These are phyloP conservation scores for Platycheirus albimanus DNA, from an alignment of 2,888 invertebrate genomes.

Conservation along the genomic window DNA sequence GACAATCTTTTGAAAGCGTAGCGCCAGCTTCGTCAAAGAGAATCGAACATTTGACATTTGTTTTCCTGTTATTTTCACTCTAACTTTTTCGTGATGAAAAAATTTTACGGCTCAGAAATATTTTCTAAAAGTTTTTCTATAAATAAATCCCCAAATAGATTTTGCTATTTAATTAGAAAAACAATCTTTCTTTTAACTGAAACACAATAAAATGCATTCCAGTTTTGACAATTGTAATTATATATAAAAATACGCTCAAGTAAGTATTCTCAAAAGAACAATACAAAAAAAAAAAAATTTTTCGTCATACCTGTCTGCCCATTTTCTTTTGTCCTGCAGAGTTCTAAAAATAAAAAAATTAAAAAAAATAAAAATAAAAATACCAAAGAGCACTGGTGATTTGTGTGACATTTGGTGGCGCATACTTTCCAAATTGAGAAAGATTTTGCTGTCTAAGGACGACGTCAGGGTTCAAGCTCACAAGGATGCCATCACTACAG, in stretches of 20 bases:
- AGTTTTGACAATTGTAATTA: background rate
- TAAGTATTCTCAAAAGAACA: slow-evolving; percentile 33
- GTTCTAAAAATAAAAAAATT: slow-evolving; percentile 68
- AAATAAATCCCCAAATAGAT: slow-evolving; percentile 52
- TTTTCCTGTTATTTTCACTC: slow-evolving; percentile 71
- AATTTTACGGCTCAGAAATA: slow-evolving; percentile 55
- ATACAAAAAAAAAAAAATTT: slow-evolving; percentile 5
- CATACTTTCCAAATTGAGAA: slow-evolving; percentile 23
- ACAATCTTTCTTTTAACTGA: slow-evolving; percentile 10
- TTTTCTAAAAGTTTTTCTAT: slow-evolving; percentile 70
- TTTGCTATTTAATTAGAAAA: slow-evolving; percentile 30
- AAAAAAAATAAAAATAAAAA: too few relatives aligned
- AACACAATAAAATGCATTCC: slow-evolving; percentile 43
- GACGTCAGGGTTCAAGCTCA: background rate
- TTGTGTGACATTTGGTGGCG: slow-evolving; percentile 38
- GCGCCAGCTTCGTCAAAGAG: slow-evolving; percentile 33
- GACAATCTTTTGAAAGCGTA: background rate
- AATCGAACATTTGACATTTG: slow-evolving; percentile 56
- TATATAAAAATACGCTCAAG: slow-evolving; percentile 27
- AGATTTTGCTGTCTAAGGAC: slow-evolving; percentile 7
- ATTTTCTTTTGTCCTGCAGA: slow-evolving; percentile 70
- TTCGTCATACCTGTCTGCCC: slow-evolving; percentile 48
- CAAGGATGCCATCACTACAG: slow-evolving; percentile 74
- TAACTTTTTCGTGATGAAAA: slow-evolving; percentile 65
- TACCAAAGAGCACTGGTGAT: slow-evolving; percentile 43